Conservation (phyloP, 2,888 invertebrate species). For the Acanthosepion pharaonis region DNA sequence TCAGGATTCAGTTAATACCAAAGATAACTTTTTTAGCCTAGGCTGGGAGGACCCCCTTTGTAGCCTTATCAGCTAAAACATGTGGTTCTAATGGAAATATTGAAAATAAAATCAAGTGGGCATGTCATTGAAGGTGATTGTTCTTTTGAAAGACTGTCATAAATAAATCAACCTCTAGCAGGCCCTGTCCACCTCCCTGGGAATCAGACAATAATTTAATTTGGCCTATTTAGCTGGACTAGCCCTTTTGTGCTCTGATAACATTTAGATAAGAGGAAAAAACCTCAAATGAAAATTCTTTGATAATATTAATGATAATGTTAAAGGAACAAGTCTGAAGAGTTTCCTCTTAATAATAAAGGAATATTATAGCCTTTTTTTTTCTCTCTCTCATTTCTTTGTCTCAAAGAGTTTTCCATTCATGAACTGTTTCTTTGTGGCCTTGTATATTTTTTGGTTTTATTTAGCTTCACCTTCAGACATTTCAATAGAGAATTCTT, state of each 20-base stretch:
- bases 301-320: neutral
- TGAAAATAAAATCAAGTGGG: conserved; percentile 43
- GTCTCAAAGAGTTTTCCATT: too few species aligned
- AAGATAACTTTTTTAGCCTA: neutral
- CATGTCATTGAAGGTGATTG: conserved; percentile 36
- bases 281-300: neutral
- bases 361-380: too few species aligned
- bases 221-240: conserved; percentile 17
- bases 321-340: neutral
- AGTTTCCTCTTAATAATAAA: neutral
- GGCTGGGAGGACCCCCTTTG: neutral
- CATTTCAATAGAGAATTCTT: too few species aligned
- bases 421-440: too few species aligned
- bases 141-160: conserved; percentile 35
- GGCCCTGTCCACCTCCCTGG: neutral
- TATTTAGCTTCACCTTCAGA: too few species aligned
- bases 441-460: too few species aligned
- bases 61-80: conserved; percentile 34
- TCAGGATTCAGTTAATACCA: neutral
- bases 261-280: neutral
- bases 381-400: too few species aligned
- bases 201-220: conserved; percentile 11
- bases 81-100: conserved; percentile 41
- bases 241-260: conserved; percentile 4
- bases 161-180: conserved; percentile 39